Conservation (phyloP, 2,888 invertebrate species). For the Antheraea yamamai region DNA sequence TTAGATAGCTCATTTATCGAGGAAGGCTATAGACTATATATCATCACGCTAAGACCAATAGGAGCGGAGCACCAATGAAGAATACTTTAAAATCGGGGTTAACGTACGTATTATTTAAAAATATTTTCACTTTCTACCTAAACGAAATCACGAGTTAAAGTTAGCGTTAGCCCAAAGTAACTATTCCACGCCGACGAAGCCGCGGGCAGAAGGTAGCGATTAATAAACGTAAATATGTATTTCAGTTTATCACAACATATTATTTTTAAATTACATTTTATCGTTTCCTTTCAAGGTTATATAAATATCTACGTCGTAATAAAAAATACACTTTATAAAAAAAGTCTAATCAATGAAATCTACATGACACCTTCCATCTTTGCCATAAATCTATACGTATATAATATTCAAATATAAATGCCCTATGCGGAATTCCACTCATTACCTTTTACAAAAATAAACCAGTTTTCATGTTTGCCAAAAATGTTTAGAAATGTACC, state of each 20-base stretch:
- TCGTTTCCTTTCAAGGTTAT: not conserved
- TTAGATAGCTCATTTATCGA: too few species aligned
- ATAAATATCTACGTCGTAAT: not conserved
- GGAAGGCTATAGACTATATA: too few species aligned
- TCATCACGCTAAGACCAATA: too few species aligned
- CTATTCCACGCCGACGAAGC: too few species aligned
- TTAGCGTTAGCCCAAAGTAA: too few species aligned
- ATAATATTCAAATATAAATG: not conserved
- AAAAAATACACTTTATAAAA: not conserved
- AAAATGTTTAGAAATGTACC: not conserved
- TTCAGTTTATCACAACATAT: not conserved
- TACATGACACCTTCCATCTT: not conserved
- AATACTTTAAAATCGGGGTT: too few species aligned
- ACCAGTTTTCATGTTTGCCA: slow-evolving; percentile 3
- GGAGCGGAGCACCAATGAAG: too few species aligned
- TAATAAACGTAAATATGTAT: too few species aligned
- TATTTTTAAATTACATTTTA: not conserved
- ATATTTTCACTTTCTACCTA: too few species aligned
- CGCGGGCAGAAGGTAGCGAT: too few species aligned
- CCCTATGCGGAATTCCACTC: slow-evolving; percentile 5
- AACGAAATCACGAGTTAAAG: too few species aligned
- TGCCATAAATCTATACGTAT: not conserved
- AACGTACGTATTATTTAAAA: too few species aligned
- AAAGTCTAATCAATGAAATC: not conserved
- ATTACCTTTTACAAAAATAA: slow-evolving; percentile 11